These are phyloP conservation scores for Yponomeuta sedellus DNA, from an alignment of 2,888 invertebrate genomes.

Conservation along the genomic window DNA sequence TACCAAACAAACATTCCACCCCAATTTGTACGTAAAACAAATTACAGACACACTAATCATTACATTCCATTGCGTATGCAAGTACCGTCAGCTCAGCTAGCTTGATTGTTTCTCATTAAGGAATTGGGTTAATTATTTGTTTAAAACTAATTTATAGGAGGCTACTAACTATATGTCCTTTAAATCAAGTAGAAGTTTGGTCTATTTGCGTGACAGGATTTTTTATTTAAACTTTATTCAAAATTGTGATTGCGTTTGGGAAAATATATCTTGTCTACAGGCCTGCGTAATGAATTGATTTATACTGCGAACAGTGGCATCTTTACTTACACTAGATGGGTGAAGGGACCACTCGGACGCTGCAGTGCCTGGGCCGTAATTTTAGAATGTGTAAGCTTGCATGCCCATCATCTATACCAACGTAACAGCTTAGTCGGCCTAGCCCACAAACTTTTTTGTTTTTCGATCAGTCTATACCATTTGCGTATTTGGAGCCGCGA, in stretches of 20 bases:
- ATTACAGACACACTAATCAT: slow-evolving; percentile 7
- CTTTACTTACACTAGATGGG: too few relatives aligned
- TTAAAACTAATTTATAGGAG: not conserved
- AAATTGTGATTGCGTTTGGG: not conserved
- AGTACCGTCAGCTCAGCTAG: not conserved
- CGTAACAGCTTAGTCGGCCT: too few relatives aligned
- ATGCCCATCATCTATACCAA: too few relatives aligned
- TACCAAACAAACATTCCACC: not conserved
- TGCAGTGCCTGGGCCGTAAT: too few relatives aligned
- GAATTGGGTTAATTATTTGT: slow-evolving; percentile 16
- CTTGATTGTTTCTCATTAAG: slow-evolving; percentile 14
- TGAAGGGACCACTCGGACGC: too few relatives aligned
- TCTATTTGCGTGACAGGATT: not conserved
- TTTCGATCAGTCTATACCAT: too few relatives aligned
- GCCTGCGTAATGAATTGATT: too few relatives aligned
- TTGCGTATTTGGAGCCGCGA: too few relatives aligned
- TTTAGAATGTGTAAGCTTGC: too few relatives aligned
- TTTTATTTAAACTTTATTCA: not conserved
- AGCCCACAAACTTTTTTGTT: too few relatives aligned
- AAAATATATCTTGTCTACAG: too few relatives aligned
- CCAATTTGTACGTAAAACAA: slow-evolving; percentile 23
- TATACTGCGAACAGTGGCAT: too few relatives aligned
- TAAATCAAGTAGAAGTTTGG: not conserved
- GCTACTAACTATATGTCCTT: not conserved
- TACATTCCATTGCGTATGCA: slow-evolving; percentile 3